phyloP scores from a whole-genome alignment of 2,797 vertebrate genomes.

The Poecilia velifera region DNA sequence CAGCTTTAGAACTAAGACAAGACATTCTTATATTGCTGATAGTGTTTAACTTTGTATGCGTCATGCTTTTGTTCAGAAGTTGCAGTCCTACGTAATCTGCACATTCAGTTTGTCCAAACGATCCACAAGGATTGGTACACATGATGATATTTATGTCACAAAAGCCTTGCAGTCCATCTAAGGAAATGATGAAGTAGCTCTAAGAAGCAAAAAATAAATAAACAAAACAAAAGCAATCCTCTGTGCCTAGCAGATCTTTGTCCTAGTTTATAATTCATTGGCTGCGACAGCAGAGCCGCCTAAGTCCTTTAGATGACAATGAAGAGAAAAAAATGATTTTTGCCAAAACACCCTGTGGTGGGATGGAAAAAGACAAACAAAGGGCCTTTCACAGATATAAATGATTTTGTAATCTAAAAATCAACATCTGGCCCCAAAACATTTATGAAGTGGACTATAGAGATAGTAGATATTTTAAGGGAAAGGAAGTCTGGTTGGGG shows the following conservation, averaged over 20 bases:
- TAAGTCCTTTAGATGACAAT: constrained; percentile 48
- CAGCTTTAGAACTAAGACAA: neutral
- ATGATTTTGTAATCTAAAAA: constrained; percentile 37
- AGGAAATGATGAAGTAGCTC: neutral
- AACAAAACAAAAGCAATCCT: constrained; percentile 12
- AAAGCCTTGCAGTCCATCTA: neutral
- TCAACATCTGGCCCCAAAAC: constrained; percentile 15
- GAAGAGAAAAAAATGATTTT: constrained; percentile 39
- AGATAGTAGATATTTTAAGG: constrained; percentile 30
- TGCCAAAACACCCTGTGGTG: constrained; percentile 42
- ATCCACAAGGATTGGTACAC: neutral
- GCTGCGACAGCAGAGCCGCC: constrained; percentile 45
- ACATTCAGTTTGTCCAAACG: neutral
- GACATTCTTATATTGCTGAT: neutral
- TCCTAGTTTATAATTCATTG: constrained; percentile 61
- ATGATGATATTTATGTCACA: neutral
- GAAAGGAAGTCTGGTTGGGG: neutral
- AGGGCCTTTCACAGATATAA: constrained; percentile 46
- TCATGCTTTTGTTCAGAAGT: neutral
- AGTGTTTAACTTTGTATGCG: neutral
- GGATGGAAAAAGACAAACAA: constrained; percentile 25
- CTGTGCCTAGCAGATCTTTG: constrained; percentile 32
- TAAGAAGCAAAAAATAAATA: neutral
- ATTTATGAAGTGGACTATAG: constrained; percentile 33
- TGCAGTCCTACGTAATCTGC: neutral